A percentile compares a stretch with the other conserved stretches of the same genome.
Evolutionary conservation across 1,140 invertebrate genomes (phyloP).

Genomic region (Agrilus planipennis): DNA sequence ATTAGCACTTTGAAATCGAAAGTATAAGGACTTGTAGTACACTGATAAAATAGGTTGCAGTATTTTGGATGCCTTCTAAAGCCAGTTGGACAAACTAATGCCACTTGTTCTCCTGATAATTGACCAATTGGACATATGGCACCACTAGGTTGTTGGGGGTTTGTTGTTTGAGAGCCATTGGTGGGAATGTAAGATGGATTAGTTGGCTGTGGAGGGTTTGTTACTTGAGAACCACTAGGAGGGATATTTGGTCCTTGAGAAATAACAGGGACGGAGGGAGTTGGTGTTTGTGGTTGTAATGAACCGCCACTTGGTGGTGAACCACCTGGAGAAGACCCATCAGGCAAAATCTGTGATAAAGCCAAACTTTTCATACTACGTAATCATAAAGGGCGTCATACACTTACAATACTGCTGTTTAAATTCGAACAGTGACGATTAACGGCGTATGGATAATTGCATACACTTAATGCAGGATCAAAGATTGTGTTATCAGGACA

Average conservation of each 20-base stretch:
- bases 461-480: slow-evolving; percentile 36
- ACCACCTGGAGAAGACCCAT: slow-evolving; percentile 1
- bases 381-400: not conserved
- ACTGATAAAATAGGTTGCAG: slow-evolving; percentile 77
- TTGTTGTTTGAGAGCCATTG: not conserved
- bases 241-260: slow-evolving; percentile 5
- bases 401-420: slow-evolving; percentile 2
- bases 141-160: slow-evolving; percentile 12
- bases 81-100: slow-evolving; percentile 64
- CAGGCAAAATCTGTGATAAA: not conserved
- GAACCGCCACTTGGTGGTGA: too few species aligned
- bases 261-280: slow-evolving; percentile 12
- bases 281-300: not conserved
- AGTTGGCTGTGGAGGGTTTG: slow-evolving; percentile 6
- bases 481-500: slow-evolving; percentile 49
- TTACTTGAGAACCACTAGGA: slow-evolving; percentile 1
- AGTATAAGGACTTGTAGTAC: slow-evolving; percentile 47
- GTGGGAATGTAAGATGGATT: slow-evolving; percentile 3
- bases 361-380: slow-evolving; percentile 8
- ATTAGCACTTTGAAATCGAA: slow-evolving; percentile 60
- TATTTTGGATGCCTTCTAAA: slow-evolving; percentile 72
- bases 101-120: slow-evolving; percentile 50
- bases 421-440: slow-evolving; percentile 6
- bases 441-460: slow-evolving; percentile 37
- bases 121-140: slow-evolving; percentile 25